Evolutionary conservation across 2,113 vertebrate genomes (phyloP).

Genomic region (Clarias magur): DNA sequence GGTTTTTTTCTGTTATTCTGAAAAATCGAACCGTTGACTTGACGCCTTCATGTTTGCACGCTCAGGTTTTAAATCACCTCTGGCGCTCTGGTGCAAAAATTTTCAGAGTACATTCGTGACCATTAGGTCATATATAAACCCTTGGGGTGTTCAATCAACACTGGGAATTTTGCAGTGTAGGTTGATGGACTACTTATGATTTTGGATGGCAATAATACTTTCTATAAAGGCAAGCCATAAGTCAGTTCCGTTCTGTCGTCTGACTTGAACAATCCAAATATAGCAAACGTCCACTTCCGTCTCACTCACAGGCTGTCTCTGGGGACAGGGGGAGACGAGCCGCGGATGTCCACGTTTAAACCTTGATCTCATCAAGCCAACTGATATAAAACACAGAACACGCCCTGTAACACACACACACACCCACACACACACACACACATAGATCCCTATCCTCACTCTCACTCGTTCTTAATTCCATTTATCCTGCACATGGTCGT

Average conservation of each 20-base stretch:
- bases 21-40: too few species aligned
- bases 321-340: slow-evolving; percentile 58
- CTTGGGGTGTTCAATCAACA: too few species aligned
- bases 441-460: neutral
- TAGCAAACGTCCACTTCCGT: neutral
- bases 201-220: neutral
- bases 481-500: too few species aligned
- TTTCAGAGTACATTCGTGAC: too few species aligned
- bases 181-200: neutral
- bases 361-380: slow-evolving; percentile 58
- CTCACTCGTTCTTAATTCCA: too few species aligned
- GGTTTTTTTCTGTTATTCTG: too few species aligned
- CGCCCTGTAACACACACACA: slow-evolving; percentile 20
- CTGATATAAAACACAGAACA: slow-evolving; percentile 63
- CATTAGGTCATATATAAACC: too few species aligned
- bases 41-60: too few species aligned
- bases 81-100: neutral
- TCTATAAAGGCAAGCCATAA: neutral
- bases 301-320: neutral
- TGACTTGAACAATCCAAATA: neutral
- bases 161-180: too few species aligned
- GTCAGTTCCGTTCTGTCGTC: neutral
- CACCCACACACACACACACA: slow-evolving; percentile 11
- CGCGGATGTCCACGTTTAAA: slow-evolving; percentile 68
- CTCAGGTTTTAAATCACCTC: neutral